These are phyloP conservation scores for Crocidura indochinensis DNA, from an alignment of 2,797 vertebrate species.

Conservation along the genomic window DNA sequence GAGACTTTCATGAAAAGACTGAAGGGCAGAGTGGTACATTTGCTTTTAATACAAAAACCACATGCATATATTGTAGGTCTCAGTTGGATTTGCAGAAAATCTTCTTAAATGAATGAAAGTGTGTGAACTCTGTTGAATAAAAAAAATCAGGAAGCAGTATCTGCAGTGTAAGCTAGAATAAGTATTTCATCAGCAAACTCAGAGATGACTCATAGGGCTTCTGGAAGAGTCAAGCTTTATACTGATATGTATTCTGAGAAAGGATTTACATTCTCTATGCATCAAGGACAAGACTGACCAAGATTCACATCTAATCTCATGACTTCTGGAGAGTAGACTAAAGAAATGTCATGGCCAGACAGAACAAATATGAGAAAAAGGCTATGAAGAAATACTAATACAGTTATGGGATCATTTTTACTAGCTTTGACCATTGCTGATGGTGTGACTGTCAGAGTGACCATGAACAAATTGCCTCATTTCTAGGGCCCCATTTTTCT, in stretches of 20 bases:
- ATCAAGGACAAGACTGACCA: slow-evolving; percentile 24
- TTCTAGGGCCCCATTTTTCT: not conserved
- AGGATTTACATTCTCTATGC: not conserved
- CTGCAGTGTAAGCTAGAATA: slow-evolving; percentile 25
- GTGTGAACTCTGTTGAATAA: slow-evolving; percentile 74
- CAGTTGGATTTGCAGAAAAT: slow-evolving; percentile 75
- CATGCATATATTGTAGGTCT: slow-evolving; percentile 75
- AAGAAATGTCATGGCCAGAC: not conserved
- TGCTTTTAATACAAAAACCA: slow-evolving; percentile 85
- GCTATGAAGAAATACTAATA: not conserved
- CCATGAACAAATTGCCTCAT: not conserved
- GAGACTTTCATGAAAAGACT: slow-evolving; percentile 72
- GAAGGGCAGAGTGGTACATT: slow-evolving; percentile 76
- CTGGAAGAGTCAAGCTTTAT: slow-evolving; percentile 49
- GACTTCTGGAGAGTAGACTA: slow-evolving; percentile 22
- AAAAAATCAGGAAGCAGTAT: slow-evolving; percentile 55
- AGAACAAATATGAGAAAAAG: slow-evolving; percentile 11
- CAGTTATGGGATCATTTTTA: not conserved
- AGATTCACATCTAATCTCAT: slow-evolving; percentile 43
- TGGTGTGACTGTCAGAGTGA: not conserved
- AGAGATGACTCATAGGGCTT: slow-evolving; percentile 52
- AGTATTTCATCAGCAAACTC: slow-evolving; percentile 64
- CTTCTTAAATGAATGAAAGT: slow-evolving; percentile 77
- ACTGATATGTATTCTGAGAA: not conserved
- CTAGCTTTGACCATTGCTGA: not conserved